Conservation (phyloP, 2,797 vertebrate species). For the Acanthiza pusilla region DNA sequence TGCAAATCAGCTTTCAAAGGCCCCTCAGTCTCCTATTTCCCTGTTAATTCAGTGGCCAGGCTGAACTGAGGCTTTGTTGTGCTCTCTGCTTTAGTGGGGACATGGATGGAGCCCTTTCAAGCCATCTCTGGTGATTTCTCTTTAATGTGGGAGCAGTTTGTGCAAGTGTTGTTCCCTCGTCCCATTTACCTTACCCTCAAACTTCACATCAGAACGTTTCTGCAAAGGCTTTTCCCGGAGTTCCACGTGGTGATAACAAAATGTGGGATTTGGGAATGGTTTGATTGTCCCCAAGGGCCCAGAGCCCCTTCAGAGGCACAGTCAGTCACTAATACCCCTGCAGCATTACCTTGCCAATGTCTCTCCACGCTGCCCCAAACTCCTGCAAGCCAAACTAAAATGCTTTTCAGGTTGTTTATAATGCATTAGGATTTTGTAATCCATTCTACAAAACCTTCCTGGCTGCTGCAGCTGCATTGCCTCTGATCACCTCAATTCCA, state of each 20-base stretch:
- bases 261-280: background rate
- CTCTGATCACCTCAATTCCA: background rate
- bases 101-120: background rate
- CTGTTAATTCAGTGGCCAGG: background rate
- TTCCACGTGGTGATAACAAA: rapidly evolving
- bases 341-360: background rate
- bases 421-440: background rate
- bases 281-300: too few relatives aligned
- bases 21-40: background rate
- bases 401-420: background rate
- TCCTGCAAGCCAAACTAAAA: background rate
- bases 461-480: background rate
- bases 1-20: background rate
- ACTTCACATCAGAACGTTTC: rapidly evolving
- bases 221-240: background rate
- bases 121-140: background rate
- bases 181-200: background rate
- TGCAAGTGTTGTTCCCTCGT: background rate
- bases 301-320: too few relatives aligned
- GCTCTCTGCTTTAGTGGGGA: background rate
- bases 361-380: background rate
- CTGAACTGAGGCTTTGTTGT: background rate
- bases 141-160: background rate
- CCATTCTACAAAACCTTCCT: background rate
- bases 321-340: background rate